Evolutionary conservation across 2,888 invertebrate species (phyloP).

Genomic region (Drosophila formosana): DNA sequence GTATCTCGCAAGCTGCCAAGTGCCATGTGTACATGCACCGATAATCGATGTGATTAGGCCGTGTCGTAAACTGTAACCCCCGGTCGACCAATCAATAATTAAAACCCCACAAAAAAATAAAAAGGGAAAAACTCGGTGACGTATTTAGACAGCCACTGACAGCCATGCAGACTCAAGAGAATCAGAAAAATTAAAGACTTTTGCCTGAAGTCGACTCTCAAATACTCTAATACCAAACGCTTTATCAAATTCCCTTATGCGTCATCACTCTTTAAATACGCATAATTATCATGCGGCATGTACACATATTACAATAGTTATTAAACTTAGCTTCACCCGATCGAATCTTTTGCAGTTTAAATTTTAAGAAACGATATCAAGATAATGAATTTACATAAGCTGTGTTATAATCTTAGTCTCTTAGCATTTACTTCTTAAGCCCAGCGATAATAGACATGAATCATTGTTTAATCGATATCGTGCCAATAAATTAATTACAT

Average conservation of each 20-base stretch:
- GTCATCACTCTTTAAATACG: no score
- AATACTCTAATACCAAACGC: slow-evolving; percentile 45
- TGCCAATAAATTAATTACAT: not conserved
- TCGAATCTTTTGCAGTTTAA: no score
- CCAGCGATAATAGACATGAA: no score
- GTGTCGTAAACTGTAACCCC: slow-evolving; percentile 66
- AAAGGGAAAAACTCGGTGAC: slow-evolving; percentile 54
- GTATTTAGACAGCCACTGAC: slow-evolving; percentile 76
- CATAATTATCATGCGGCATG: no score
- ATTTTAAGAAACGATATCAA: no score
- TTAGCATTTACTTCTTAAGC: no score
- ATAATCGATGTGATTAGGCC: slow-evolving; percentile 80
- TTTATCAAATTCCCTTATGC: no score
- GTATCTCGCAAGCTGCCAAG: slow-evolving; percentile 45
- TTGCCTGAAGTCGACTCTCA: not conserved
- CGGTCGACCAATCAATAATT: slow-evolving; percentile 69
- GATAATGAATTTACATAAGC: no score
- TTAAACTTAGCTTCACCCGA: no score
- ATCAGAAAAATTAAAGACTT: slow-evolving; percentile 13
- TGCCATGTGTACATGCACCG: slow-evolving; percentile 60
- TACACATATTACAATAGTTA: no score
- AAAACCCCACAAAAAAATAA: slow-evolving; percentile 32
- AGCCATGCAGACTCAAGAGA: slow-evolving; percentile 55
- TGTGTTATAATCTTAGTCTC: no score
- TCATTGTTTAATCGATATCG: not conserved